Percentiles rank a stretch among this genome's conserved stretches.
Evolutionary conservation across 2,113 vertebrate genomes (phyloP).

Genomic region (Pangasianodon hypophthalmus): DNA sequence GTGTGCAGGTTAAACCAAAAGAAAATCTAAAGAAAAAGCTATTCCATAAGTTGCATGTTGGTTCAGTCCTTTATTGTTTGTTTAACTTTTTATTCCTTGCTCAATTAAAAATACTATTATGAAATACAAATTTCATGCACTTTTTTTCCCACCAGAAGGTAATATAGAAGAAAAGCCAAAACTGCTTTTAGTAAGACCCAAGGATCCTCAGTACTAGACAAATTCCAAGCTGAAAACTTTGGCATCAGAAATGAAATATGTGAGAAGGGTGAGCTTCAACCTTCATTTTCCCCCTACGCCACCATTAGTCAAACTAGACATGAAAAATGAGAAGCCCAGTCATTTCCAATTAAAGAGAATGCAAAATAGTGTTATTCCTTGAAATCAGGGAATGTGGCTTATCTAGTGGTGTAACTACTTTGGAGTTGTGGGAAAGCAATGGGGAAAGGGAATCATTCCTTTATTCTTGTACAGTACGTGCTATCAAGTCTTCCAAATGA

Average conservation of each 20-base stretch:
- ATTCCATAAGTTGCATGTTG: neutral
- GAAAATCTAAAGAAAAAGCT: neutral
- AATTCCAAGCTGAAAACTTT: neutral
- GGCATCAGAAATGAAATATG: neutral
- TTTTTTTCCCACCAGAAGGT: too few relatives aligned
- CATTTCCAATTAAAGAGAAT: constrained; percentile 25
- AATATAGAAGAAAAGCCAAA: neutral
- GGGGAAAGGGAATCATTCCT: neutral
- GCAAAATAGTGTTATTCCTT: constrained; percentile 8
- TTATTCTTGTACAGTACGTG: neutral
- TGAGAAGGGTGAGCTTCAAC: too few relatives aligned
- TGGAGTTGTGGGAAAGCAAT: neutral
- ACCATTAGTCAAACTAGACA: neutral
- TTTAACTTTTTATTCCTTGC: neutral
- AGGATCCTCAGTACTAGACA: neutral
- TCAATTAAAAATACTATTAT: too few relatives aligned
- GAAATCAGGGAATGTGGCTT: constrained; percentile 11
- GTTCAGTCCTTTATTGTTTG: neutral
- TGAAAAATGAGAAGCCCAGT: constrained; percentile 19
- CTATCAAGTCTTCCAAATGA: neutral
- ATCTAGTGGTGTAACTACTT: neutral
- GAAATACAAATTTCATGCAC: too few relatives aligned
- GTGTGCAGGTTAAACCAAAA: neutral
- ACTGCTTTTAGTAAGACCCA: neutral
- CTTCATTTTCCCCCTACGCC: neutral